Evolutionary conservation across 2,888 invertebrate genomes (phyloP).

Genomic region (Macrosoma leucophasiata): DNA sequence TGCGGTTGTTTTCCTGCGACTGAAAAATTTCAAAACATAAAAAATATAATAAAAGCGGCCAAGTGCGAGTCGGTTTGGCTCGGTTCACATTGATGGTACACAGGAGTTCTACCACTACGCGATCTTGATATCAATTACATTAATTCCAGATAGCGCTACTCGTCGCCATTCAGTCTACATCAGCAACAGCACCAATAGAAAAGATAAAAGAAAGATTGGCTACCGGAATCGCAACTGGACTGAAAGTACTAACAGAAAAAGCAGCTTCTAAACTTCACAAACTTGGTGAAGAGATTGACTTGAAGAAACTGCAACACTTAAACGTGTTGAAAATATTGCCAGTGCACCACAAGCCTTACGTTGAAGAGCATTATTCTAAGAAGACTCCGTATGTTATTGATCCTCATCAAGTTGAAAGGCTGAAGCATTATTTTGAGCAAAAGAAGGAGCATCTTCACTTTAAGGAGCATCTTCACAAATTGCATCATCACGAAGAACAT

Average conservation of each 20-base stretch:
- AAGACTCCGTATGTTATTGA: constrained; percentile 28
- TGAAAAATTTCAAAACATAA: too few relatives aligned
- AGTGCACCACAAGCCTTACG: constrained; percentile 8
- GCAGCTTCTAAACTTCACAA: constrained; percentile 34
- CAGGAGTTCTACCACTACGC: too few relatives aligned
- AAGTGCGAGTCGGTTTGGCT: too few relatives aligned
- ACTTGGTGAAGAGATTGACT: constrained; percentile 30
- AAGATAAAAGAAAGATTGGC: constrained; percentile 40
- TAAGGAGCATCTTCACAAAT: too few relatives aligned
- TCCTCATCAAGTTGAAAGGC: constrained; percentile 27
- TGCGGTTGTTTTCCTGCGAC: too few relatives aligned
- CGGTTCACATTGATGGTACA: too few relatives aligned
- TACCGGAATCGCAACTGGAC: constrained; percentile 28
- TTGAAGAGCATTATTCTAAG: constrained; percentile 26
- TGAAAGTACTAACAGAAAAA: constrained; percentile 28
- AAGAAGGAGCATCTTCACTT: constrained; percentile 11
- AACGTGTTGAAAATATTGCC: constrained; percentile 21
- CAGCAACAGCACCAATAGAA: constrained; percentile 45
- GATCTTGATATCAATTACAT: too few relatives aligned
- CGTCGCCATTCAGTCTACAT: constrained; percentile 34
- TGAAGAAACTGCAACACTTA: constrained; percentile 29
- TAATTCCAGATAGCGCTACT: constrained; percentile 44
- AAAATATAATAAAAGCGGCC: too few relatives aligned
- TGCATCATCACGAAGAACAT: too few relatives aligned
- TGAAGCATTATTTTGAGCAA: constrained; percentile 32